A percentile compares a stretch with the other conserved stretches of the same genome.
These are phyloP conservation scores for Caenorhabditis angaria DNA, from an alignment of 2,888 invertebrate genomes.

Conservation along the genomic window DNA sequence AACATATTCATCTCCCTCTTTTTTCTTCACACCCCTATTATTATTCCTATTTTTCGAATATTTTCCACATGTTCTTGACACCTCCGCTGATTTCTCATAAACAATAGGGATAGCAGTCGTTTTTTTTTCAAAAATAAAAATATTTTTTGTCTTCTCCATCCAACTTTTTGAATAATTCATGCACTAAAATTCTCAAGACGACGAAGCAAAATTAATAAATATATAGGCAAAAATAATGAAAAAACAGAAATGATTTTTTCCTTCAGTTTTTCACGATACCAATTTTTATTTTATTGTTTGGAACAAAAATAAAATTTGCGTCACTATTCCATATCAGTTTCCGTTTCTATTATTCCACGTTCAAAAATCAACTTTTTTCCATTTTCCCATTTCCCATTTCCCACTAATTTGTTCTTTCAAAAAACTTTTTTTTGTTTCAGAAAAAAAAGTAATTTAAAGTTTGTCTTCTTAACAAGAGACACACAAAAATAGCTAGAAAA, in stretches of 20 bases:
- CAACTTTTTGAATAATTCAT: not conserved
- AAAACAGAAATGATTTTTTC: too few species aligned
- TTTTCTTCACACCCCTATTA: too few species aligned
- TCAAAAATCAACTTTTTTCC: not conserved
- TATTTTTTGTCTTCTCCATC: not conserved
- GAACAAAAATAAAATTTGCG: too few species aligned
- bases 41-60: too few species aligned
- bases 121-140: not conserved
- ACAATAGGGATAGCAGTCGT: not conserved
- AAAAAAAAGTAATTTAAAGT: not conserved
- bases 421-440: too few species aligned
- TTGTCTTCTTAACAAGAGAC: not conserved
- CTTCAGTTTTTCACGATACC: too few species aligned
- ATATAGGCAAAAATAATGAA: not conserved
- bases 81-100: not conserved
- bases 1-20: too few species aligned
- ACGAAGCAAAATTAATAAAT: not conserved
- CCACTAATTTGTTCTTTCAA: too few species aligned
- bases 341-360: too few species aligned
- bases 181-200: not conserved
- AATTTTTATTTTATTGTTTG: too few species aligned
- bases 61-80: not conserved
- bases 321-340: too few species aligned
- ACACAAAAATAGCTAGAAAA: not conserved
- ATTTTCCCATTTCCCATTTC: too few species aligned